phyloP scores from a whole-genome alignment of 1,140 invertebrate species.

The Procambarus clarkii region DNA sequence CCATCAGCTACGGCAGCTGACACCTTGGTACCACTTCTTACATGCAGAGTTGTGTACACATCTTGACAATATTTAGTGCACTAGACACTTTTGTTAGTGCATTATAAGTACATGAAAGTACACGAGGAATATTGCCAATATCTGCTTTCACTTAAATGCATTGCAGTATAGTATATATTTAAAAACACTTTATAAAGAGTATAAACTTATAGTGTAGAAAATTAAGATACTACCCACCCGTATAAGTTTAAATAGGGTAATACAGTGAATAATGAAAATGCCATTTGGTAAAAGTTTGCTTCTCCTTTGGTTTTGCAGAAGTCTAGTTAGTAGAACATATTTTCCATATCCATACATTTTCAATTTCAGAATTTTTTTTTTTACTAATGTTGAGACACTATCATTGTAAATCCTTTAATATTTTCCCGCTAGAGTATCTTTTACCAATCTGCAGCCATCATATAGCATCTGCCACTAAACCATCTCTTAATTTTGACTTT shows the following conservation, averaged over 20 bases:
- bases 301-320: background rate
- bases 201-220: background rate
- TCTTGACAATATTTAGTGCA: background rate
- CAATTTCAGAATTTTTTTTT: background rate
- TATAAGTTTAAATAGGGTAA: slow-evolving; percentile 20
- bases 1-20: background rate
- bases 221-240: background rate
- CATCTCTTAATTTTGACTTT: background rate
- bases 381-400: background rate
- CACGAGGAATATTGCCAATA: slow-evolving; percentile 7
- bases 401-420: background rate
- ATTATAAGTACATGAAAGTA: slow-evolving; percentile 17
- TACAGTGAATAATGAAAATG: slow-evolving; percentile 16
- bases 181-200: slow-evolving; percentile 15
- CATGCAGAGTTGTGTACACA: background rate
- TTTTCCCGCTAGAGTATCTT: background rate
- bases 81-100: background rate
- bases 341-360: background rate
- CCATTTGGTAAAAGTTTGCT: background rate
- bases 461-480: background rate
- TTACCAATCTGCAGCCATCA: background rate
- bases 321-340: background rate
- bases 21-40: slow-evolving; percentile 33
- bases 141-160: background rate
- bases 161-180: slow-evolving; percentile 3